These are phyloP conservation scores for Caenorhabditis sinica DNA, from an alignment of 2,888 invertebrate species.

Conservation along the genomic window DNA sequence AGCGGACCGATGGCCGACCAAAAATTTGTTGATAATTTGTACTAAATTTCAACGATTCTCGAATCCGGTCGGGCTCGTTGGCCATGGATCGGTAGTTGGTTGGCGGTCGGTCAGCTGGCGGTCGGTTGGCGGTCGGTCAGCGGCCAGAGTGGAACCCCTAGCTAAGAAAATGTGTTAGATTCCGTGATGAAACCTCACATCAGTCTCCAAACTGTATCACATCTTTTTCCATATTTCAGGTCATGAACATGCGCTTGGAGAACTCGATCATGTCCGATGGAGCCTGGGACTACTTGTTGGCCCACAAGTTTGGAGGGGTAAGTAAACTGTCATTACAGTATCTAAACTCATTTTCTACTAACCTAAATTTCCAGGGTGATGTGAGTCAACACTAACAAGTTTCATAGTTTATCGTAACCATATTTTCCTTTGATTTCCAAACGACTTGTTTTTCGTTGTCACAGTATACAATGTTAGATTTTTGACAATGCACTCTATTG, in stretches of 20 bases:
- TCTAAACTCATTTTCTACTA: not conserved
- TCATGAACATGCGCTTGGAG: slow-evolving; percentile 91
- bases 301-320: slow-evolving; percentile 94
- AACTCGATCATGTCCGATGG: slow-evolving; percentile 90
- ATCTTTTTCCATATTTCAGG: slow-evolving; percentile 84
- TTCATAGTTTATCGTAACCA: not conserved
- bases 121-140: too few species aligned
- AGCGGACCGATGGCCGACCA: too few species aligned
- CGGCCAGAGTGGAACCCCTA: too few species aligned
- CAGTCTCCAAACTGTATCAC: too few species aligned
- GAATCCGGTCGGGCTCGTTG: too few species aligned
- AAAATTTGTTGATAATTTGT: too few species aligned
- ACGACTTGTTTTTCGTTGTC: slow-evolving; percentile 36
- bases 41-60: too few species aligned
- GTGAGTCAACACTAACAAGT: slow-evolving; percentile 41
- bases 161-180: too few species aligned
- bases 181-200: too few species aligned
- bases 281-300: slow-evolving; percentile 92
- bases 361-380: slow-evolving; percentile 55
- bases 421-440: not conserved
- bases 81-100: too few species aligned
- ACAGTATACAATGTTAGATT: slow-evolving; percentile 5
- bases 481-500: not conserved
- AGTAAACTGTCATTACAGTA: slow-evolving; percentile 85
- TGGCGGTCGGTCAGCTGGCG: too few species aligned